phyloP scores from a whole-genome alignment of 2,888 invertebrate species.

The Ptilodon capucinus region DNA sequence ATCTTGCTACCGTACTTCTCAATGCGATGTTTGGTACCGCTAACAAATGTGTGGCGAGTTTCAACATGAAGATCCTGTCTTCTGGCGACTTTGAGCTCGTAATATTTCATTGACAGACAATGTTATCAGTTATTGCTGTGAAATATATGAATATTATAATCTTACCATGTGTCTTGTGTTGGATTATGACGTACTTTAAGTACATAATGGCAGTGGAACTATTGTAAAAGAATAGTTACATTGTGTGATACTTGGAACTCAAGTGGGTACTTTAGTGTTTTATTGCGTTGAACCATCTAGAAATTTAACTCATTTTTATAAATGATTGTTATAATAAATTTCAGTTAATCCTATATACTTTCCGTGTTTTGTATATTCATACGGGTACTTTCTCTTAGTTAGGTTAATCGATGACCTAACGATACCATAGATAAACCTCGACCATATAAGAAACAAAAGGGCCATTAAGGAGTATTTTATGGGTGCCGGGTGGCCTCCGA shows the following conservation, averaged over 20 bases:
- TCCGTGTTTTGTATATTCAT: background rate
- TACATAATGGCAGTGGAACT: too few species aligned
- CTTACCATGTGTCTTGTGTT: background rate
- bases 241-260: background rate
- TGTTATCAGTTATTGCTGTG: slow-evolving; percentile 2
- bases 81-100: slow-evolving; percentile 23
- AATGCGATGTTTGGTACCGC: slow-evolving; percentile 37
- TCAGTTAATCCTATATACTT: background rate
- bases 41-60: slow-evolving; percentile 43
- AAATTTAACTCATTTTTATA: too few species aligned
- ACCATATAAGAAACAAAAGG: slow-evolving; percentile 2
- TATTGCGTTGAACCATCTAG: too few species aligned
- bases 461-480: slow-evolving; percentile 1
- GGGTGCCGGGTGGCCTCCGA: background rate
- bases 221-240: background rate
- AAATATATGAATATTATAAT: background rate
- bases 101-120: slow-evolving; percentile 27
- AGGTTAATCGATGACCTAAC: slow-evolving; percentile 3
- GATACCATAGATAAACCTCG: background rate
- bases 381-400: background rate
- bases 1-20: slow-evolving; percentile 63
- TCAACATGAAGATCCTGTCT: slow-evolving; percentile 31
- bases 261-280: background rate
- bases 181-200: background rate
- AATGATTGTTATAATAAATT: background rate